Base-by-base conservation (phyloP, 2,113 vertebrate genomes). In the Atractosteus spatula region DNA sequence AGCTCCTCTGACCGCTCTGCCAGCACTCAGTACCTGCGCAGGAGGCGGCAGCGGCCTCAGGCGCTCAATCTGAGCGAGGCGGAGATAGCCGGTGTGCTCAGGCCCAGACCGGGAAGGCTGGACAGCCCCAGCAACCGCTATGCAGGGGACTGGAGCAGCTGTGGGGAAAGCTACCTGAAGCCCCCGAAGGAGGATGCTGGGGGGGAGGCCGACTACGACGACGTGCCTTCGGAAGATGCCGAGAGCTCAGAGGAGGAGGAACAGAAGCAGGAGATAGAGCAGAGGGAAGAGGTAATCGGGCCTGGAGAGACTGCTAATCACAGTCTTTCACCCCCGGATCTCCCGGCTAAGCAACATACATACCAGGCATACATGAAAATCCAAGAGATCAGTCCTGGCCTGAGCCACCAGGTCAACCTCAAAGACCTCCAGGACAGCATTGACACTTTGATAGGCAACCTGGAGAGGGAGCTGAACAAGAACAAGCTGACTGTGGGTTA, bases 101-200 rank as follows among this genome's bases (percentile, higher is more conserved):
- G 97, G 55, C 92, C 95, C 2, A 87, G 91, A 68, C 90, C 91
- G 0, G 92, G 93, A 0, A 92, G 94, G 0, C 79, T 99, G 11
- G 96, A 99, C 85, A 99, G 97, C 78, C 96, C 97, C 0, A 99
- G 97, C 86, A 99, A 99, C 88, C 96, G 97, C 71, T 99, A 99
- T 0, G 97, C 97, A 0, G 97, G 97, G 13, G 97, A 98, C 89
- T 99, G 97, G 97, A 99, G 96, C 66, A 69, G 91, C 57, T 99
- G 97, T 14, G 93, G 93, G 16, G 94, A 96, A 62, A 92, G 77
- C 72, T 99, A 98, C 83, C 90, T 95, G 74, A 68, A 90, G 0
- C 86, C 45, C 42, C 76, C 83, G 0, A 85, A 80, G 51, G 90
- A 86, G 57, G 83, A 78, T 56, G 56, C 74, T 73, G 75, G 85